phyloP scores from a whole-genome alignment of 2,888 invertebrate species.

The Apodemia hepburni region DNA sequence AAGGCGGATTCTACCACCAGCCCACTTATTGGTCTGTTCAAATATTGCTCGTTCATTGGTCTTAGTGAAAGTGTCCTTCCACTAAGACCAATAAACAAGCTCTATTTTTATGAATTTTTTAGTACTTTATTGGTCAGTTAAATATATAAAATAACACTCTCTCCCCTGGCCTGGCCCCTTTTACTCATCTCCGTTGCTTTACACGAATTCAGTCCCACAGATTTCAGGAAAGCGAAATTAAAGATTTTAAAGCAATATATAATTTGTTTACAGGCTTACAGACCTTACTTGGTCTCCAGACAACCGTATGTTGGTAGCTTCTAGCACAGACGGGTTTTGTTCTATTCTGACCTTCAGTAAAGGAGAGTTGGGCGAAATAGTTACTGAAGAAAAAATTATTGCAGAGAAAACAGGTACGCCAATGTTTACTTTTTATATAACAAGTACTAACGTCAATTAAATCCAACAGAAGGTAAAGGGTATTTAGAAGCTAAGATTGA shows the following conservation, averaged over 20 bases:
- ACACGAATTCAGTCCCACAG: no score
- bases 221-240: background rate
- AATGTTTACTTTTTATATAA: background rate
- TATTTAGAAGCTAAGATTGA: background rate
- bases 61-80: no score
- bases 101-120: no score
- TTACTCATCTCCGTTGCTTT: no score
- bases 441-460: background rate
- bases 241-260: background rate
- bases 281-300: conserved; percentile 64
- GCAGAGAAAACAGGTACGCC: conserved; percentile 21
- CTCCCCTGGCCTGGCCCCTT: no score
- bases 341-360: conserved; percentile 57
- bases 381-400: conserved; percentile 38
- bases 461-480: no score
- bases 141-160: no score
- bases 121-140: no score
- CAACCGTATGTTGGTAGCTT: conserved; percentile 55
- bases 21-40: no score
- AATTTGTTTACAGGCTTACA: conserved; percentile 47
- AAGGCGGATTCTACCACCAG: no score
- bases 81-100: no score
- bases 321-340: conserved; percentile 71
- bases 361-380: conserved; percentile 52
- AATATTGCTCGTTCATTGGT: no score